Conservation (phyloP, 2,797 vertebrate genomes). For the Coluber constrictor region DNA sequence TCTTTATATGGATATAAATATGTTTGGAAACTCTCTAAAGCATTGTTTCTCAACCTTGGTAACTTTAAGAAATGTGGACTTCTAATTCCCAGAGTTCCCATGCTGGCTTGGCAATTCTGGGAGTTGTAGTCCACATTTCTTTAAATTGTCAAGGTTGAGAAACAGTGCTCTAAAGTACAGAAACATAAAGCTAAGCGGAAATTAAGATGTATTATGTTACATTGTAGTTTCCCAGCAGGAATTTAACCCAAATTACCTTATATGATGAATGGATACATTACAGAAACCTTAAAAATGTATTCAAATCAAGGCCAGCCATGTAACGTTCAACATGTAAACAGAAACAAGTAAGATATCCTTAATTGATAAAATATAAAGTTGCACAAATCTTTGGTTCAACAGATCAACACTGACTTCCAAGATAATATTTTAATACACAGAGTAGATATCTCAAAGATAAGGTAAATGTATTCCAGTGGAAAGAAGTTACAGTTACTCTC, state of each 20-base stretch:
- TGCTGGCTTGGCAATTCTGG: no score
- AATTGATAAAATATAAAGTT: background rate
- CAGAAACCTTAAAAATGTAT: background rate
- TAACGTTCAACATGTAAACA: background rate
- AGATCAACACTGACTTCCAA: background rate
- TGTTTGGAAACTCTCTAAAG: background rate
- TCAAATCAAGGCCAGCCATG: background rate
- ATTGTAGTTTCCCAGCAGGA: background rate
- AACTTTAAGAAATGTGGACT: no score
- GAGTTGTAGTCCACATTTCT: no score
- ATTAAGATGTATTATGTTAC: background rate
- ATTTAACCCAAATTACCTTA: background rate
- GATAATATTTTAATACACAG: background rate
- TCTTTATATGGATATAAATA: background rate
- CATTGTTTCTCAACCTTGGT: no score
- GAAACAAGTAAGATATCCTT: background rate
- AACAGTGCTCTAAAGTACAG: background rate
- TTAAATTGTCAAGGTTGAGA: no score
- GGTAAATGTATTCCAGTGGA: conserved; percentile 7
- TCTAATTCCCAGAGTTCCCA: no score
- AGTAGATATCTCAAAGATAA: background rate
- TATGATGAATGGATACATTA: background rate
- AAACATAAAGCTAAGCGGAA: background rate
- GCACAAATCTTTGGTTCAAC: background rate
- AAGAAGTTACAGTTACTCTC: background rate